These are phyloP conservation scores for Leptobrachium leishanense DNA, from an alignment of 2,113 vertebrate genomes.

Conservation along the genomic window DNA sequence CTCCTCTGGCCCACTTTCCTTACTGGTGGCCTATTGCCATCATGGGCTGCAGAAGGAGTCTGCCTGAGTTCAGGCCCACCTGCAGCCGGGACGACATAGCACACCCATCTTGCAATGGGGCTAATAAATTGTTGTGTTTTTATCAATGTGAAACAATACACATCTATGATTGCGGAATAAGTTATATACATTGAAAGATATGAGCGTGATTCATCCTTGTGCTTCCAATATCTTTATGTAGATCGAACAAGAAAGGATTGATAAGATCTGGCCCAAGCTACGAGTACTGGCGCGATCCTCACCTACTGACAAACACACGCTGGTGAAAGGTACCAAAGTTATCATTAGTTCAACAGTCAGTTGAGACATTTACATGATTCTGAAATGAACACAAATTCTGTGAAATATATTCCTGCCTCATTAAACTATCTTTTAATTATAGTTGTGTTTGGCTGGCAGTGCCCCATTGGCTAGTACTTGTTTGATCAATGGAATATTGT, in stretches of 20 bases:
- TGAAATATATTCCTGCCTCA: background rate
- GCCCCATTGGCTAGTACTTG: background rate
- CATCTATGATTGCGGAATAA: no score
- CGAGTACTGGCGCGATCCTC: constrained; percentile 93
- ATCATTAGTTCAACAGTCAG: background rate
- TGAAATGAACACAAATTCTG: background rate
- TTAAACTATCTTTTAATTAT: background rate
- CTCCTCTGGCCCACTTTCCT: no score
- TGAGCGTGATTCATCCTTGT: no score
- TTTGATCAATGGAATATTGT: no score
- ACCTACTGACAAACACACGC: constrained; percentile 94
- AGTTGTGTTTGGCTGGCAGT: background rate
- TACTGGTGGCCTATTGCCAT: no score
- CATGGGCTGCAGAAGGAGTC: no score
- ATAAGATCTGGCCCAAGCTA: constrained; percentile 98
- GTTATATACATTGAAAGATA: no score
- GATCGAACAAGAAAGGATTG: constrained; percentile 96
- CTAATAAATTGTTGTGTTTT: no score
- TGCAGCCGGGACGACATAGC: no score
- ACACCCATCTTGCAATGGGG: no score
- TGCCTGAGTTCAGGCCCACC: no score
- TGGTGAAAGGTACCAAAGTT: constrained; percentile 85
- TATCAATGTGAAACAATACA: no score
- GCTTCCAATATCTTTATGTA: constrained; percentile 53
- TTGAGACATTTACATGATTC: background rate